Base-by-base conservation (phyloP, 2,113 vertebrate genomes). In the Mesembrinibis cayennensis region DNA sequence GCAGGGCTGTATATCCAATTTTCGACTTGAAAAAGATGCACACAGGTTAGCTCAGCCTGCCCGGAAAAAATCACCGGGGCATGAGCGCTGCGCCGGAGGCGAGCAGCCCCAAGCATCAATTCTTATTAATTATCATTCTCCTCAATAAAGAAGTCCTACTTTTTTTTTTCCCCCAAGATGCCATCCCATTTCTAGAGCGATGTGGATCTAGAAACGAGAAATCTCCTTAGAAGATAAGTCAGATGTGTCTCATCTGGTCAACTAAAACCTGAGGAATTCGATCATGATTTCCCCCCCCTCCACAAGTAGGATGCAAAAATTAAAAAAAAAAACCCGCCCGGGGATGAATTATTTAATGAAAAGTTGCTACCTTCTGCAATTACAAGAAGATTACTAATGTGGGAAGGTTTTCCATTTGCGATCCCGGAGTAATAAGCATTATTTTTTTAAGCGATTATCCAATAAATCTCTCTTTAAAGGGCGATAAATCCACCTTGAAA, bases 401-500 rank as follows among this genome's bases (percentile, higher is more conserved):
- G 93, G 84, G 87, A 90, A 50, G 81, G 90, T 69, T 95, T 95
- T 92, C 86, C 62, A 63, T 25, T 87, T 49, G 78, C 89, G 77
- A 92, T 49, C 80, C 76, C 2, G 10, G 14, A 71, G 93, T 76
- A 56, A 74, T 56, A 89, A 95, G 74, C 87, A 82, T 66, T 92
- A 87, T 97, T 93, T 63, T 90, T 55, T 73, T 92, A 90, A 78
- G 95, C 5, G 29, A 95, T 97, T 95, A 96, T 82, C 95, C 96
- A 91, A 84, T 50, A 92, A 90, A 94, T 95, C 95, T 97, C 89
- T 62, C 88, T 96, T 96, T 93, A 93, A 94, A 97, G 95, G 94
- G 84, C 17, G 59, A 93, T 89, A 95, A 97, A 97, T 95, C 93
- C 95, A 96, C 96, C 96, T 89, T 89, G 96, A 89, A 93, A 95